These are phyloP conservation scores for Dallia pectoralis DNA, from an alignment of 2,797 vertebrate genomes.

Conservation along the genomic window DNA sequence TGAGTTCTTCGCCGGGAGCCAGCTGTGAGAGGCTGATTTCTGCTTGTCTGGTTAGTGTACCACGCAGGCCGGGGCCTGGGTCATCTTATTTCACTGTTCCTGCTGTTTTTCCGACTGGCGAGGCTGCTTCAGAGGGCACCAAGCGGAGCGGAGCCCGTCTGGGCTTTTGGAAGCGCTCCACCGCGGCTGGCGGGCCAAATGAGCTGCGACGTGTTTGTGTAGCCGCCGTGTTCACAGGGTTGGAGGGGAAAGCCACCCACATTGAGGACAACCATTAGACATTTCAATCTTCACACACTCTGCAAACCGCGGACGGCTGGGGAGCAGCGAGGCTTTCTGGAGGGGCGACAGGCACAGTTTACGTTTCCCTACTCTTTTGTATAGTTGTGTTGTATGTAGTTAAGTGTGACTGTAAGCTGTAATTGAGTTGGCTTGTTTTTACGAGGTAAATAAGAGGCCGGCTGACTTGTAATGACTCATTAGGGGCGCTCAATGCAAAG, in stretches of 20 bases:
- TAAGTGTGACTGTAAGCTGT: slow-evolving; percentile 26
- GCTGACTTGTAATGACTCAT: background rate
- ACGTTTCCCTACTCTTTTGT: slow-evolving; percentile 41
- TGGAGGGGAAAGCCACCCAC: slow-evolving; percentile 77
- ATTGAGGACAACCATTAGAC: slow-evolving; percentile 62
- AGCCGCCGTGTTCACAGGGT: slow-evolving; percentile 66
- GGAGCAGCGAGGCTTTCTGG: slow-evolving; percentile 34
- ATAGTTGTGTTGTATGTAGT: slow-evolving; percentile 43
- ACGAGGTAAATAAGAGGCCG: slow-evolving; percentile 47
- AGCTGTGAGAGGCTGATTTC: slow-evolving; percentile 73
- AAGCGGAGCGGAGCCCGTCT: slow-evolving; percentile 68
- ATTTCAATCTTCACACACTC: slow-evolving; percentile 53
- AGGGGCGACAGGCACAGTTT: slow-evolving; percentile 32
- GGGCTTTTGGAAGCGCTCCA: slow-evolving; percentile 44
- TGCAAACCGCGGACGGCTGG: slow-evolving; percentile 29
- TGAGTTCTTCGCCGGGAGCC: slow-evolving; percentile 13
- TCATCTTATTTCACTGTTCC: slow-evolving; percentile 45
- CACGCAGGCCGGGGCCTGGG: slow-evolving; percentile 48
- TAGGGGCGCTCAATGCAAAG: slow-evolving; percentile 15
- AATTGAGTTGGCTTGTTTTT: slow-evolving; percentile 39
- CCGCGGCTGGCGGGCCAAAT: slow-evolving; percentile 59
- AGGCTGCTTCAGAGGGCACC: slow-evolving; percentile 51
- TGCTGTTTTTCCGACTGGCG: slow-evolving; percentile 53
- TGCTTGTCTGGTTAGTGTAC: slow-evolving; percentile 63
- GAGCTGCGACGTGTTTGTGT: slow-evolving; percentile 73